These are phyloP conservation scores for Xenentodon cancila DNA, from an alignment of 2,797 vertebrate species.

Conservation along the genomic window DNA sequence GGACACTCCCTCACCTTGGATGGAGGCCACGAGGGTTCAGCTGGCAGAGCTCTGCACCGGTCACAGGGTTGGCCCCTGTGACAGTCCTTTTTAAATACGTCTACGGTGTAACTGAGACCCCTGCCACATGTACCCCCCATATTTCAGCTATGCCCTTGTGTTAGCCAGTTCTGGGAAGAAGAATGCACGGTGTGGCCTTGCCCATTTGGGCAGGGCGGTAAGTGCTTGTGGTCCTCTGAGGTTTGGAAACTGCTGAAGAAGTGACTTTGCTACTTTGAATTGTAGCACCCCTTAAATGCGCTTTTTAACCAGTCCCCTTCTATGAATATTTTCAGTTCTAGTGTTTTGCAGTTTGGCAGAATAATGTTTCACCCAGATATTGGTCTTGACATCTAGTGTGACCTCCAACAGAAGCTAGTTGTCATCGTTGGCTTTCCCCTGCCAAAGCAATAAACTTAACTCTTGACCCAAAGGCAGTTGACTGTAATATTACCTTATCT, in stretches of 20 bases:
- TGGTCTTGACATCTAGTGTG: constrained; percentile 61
- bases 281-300: constrained; percentile 12
- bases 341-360: constrained; percentile 20
- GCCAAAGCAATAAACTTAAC: constrained; percentile 83
- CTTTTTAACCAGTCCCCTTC: constrained; percentile 7
- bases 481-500: constrained; percentile 73
- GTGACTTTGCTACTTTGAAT: constrained; percentile 43
- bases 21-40: constrained; percentile 66
- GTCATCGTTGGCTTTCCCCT: constrained; percentile 72
- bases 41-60: constrained; percentile 63
- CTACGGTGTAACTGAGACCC: constrained; percentile 84
- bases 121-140: constrained; percentile 76
- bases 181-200: constrained; percentile 76
- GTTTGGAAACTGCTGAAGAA: constrained; percentile 70
- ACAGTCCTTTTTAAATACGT: constrained; percentile 80
- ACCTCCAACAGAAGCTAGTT: constrained; percentile 77
- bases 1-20: constrained; percentile 65
- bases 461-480: constrained; percentile 76
- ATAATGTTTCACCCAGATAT: constrained; percentile 28
- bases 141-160: constrained; percentile 80
- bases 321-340: constrained; percentile 8
- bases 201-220: constrained; percentile 67
- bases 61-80: constrained; percentile 76
- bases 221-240: constrained; percentile 59
- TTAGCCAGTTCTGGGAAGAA: constrained; percentile 74